Evolutionary conservation across 1,140 invertebrate genomes (phyloP).

Genomic region (Panulirus ornatus): DNA sequence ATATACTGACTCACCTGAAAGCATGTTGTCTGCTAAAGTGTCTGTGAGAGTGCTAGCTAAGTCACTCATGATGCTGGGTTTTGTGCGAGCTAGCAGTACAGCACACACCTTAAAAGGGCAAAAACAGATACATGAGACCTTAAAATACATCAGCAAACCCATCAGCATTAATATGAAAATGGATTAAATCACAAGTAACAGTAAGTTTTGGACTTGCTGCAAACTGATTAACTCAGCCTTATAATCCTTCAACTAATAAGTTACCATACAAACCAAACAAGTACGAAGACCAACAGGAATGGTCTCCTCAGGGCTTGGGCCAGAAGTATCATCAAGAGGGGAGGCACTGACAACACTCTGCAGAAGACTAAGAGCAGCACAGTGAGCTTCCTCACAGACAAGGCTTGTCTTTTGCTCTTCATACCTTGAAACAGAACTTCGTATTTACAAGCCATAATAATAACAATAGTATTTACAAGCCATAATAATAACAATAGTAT

Average conservation of each 20-base stretch:
- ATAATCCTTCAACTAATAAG: no score
- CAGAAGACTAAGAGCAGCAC: conserved; percentile 63
- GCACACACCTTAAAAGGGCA: conserved; percentile 53
- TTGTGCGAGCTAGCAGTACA: conserved; percentile 62
- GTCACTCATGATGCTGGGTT: conserved; percentile 49
- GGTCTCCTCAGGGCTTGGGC: conserved; percentile 13
- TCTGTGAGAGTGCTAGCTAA: conserved; percentile 60
- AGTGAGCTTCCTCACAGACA: conserved; percentile 64
- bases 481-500: no score
- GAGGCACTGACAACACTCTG: conserved; percentile 59
- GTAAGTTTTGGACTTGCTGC: no score
- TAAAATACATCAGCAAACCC: not conserved
- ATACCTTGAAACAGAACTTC: conserved; percentile 40
- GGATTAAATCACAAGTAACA: no score
- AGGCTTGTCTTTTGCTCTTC: conserved; percentile 75
- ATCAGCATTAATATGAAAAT: no score
- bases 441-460: no score
- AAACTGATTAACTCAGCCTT: no score
- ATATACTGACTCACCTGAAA: conserved; percentile 48
- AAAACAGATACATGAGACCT: not conserved
- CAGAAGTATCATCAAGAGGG: conserved; percentile 24
- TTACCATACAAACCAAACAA: conserved; percentile 41
- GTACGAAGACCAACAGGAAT: conserved; percentile 54
- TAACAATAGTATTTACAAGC: no score
- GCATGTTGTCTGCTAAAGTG: conserved; percentile 53